These are phyloP conservation scores for Tetrax tetrax DNA, from an alignment of 2,113 vertebrate species.

Conservation along the genomic window DNA sequence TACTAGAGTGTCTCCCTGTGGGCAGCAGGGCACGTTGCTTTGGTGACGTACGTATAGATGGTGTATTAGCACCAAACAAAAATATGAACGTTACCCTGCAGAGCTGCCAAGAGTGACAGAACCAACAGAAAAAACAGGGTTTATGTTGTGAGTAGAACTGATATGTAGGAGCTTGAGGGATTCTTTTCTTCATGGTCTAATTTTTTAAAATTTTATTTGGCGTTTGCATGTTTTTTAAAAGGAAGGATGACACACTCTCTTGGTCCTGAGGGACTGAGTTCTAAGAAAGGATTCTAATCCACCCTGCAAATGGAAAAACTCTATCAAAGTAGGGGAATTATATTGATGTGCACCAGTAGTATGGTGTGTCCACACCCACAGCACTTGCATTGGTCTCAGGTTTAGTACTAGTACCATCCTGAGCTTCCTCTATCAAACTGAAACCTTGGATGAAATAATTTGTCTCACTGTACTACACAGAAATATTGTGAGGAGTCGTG, in stretches of 20 bases:
- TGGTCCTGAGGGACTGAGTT: background rate
- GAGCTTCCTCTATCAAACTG: background rate
- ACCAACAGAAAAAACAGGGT: background rate
- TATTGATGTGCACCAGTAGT: background rate
- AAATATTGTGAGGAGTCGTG: accelerated
- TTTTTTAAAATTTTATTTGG: background rate
- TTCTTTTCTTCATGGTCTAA: background rate
- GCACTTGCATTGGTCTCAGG: background rate
- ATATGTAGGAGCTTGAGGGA: accelerated
- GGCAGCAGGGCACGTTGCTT: background rate
- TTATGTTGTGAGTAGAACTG: background rate
- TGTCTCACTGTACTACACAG: accelerated
- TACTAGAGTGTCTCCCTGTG: background rate
- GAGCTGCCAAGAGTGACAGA: background rate
- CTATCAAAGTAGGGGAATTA: background rate
- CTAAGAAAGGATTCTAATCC: background rate
- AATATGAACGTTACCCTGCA: accelerated
- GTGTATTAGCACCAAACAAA: background rate
- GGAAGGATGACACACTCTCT: background rate
- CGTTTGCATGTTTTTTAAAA: background rate
- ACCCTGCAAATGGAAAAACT: background rate
- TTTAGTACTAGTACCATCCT: background rate
- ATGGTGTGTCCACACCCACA: background rate
- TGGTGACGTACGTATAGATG: background rate
- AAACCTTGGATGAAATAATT: background rate